Evolutionary conservation across 1,140 invertebrate genomes (phyloP).

Genomic region (Drosophila prosaltans): DNA sequence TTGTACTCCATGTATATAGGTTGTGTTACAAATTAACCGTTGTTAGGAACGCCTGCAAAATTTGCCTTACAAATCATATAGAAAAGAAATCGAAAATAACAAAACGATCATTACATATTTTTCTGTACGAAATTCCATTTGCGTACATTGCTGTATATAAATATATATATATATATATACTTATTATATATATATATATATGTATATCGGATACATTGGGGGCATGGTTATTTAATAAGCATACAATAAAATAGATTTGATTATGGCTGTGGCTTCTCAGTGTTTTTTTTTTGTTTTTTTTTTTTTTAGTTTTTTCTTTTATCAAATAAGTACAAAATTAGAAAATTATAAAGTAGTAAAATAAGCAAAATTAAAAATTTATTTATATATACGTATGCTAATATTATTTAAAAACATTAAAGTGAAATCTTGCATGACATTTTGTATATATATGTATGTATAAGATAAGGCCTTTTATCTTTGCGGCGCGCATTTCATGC

Average conservation of each 20-base stretch:
- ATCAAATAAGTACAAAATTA: slow-evolving; percentile 10
- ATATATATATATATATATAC: slow-evolving; percentile 2
- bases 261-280: not conserved
- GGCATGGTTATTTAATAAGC: slow-evolving; percentile 3
- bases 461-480: slow-evolving; percentile 21
- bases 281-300: not conserved
- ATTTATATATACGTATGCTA: not conserved
- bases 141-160: slow-evolving; percentile 1
- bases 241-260: slow-evolving; percentile 9
- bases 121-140: slow-evolving; percentile 8
- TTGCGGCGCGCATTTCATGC: slow-evolving; percentile 47
- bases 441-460: slow-evolving; percentile 34
- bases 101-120: not conserved
- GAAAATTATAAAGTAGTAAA: slow-evolving; percentile 3
- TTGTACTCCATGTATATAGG: not conserved
- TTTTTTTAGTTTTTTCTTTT: not conserved
- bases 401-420: slow-evolving; percentile 9
- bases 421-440: slow-evolving; percentile 22
- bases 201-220: slow-evolving; percentile 21
- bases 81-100: not conserved
- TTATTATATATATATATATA: slow-evolving; percentile 8
- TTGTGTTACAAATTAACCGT: slow-evolving; percentile 11
- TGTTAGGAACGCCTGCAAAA: slow-evolving; percentile 13
- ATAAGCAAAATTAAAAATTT: slow-evolving; percentile 1
- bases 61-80: slow-evolving; percentile 3